phyloP scores from a whole-genome alignment of 2,888 invertebrate species.

The Pasiphila rectangulata region DNA sequence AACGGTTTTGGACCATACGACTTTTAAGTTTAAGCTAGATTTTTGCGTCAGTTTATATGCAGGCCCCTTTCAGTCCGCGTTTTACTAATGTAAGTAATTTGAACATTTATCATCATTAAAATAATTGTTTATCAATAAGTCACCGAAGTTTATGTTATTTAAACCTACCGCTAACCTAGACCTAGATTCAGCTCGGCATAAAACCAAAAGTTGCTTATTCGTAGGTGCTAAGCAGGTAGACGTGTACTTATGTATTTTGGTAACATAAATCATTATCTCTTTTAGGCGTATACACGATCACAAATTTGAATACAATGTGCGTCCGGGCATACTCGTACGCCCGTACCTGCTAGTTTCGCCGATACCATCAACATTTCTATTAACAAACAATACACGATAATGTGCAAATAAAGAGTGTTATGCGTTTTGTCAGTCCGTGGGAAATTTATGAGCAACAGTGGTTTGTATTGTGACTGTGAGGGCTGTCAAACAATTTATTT shows the following conservation, averaged over 20 bases:
- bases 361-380: slow-evolving; percentile 63
- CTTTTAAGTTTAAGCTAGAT: too few relatives aligned
- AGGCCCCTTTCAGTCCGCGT: too few relatives aligned
- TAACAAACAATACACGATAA: slow-evolving; percentile 57
- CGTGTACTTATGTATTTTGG: not conserved
- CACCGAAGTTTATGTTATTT: too few relatives aligned
- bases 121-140: too few relatives aligned
- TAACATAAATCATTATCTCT: not conserved
- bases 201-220: too few relatives aligned
- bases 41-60: too few relatives aligned
- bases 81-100: too few relatives aligned
- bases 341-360: slow-evolving; percentile 41
- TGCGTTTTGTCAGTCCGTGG: slow-evolving; percentile 68
- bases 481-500: slow-evolving; percentile 21
- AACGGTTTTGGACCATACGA: too few relatives aligned
- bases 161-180: too few relatives aligned
- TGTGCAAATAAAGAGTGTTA: slow-evolving; percentile 60
- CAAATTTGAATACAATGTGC: slow-evolving; percentile 30
- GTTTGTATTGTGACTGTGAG: slow-evolving; percentile 9
- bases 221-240: not conserved
- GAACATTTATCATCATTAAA: too few relatives aligned
- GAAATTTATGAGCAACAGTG: slow-evolving; percentile 46
- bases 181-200: too few relatives aligned
- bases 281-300: slow-evolving; percentile 1
- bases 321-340: too few relatives aligned